Evolutionary conservation across 2,797 vertebrate species (phyloP), one percentile per base, ranked within the genome.

Genomic region (Ambastaia sidthimunki): DNA sequence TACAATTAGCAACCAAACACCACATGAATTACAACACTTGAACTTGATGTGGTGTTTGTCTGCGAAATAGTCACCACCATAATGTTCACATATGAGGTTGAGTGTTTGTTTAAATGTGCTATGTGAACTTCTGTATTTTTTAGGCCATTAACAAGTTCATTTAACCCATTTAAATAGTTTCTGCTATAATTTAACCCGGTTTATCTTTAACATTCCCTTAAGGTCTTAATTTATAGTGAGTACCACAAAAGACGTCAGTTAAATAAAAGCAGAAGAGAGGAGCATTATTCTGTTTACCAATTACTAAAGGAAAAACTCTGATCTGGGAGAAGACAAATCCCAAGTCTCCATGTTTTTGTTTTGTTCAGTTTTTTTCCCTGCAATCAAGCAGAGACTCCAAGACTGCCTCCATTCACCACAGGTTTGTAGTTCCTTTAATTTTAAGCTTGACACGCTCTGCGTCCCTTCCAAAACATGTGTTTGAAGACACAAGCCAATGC

Each of bases 371-470:
- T 60, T 55, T 50, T 16, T 11, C 16, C 28, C 6, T 50, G 74
- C 76, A 84, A 85, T 84, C 82, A 82, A 47, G 23, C 16, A n/a
- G 68, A 77, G 52, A 68, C 47, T 71, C 60, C 44, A 59, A 82
- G 48, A 12, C 63, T 47, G 55, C 3, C 34, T 70, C 74, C 57
- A 69, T 84, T 80, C 77, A 80, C 23, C 71, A 76, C 50, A 28
- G 62, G 74, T 80, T 73, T 78, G 67, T 69, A 19, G n/a, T 71
- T 50, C 6, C 57, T 69, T 25, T 52, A 59, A 79, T 76, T 69
- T 76, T 37, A 67, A 68, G 54, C 34, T 28, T 60, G 66, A 68
- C 75, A 41, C 11, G 34, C 48, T 66, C 52, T 62, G 74, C 28
- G 67, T 59, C 50, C 18, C 2, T 7, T 69, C 54, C 37, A 78